Conservation (phyloP, 2,113 vertebrate genomes). For the Salvelinus alpinus region DNA sequence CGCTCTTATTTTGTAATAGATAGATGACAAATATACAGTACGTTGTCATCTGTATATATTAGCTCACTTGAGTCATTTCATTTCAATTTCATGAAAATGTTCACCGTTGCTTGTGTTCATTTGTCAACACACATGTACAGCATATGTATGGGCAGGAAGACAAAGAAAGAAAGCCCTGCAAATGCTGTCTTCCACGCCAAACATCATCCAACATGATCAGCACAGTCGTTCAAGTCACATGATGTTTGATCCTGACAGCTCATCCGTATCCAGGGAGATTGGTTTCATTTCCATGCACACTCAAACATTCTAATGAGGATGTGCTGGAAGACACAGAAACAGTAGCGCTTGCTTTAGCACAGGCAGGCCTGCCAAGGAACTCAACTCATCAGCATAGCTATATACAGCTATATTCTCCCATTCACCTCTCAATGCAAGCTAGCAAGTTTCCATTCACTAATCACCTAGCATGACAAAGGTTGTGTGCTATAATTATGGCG, state of each 20-base stretch:
- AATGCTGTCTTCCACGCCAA: not conserved
- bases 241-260: conserved; percentile 4
- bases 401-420: not conserved
- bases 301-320: not conserved
- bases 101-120: no score
- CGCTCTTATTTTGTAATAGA: not conserved
- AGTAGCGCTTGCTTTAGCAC: not conserved
- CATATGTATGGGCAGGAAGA: not conserved
- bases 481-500: not conserved
- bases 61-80: no score
- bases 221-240: not conserved
- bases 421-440: not conserved
- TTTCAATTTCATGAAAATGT: no score
- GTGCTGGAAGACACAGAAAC: not conserved
- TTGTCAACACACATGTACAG: no score
- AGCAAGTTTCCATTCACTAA: not conserved
- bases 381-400: not conserved
- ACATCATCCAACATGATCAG: not conserved
- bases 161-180: not conserved
- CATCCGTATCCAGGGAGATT: not conserved
- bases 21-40: not conserved
- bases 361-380: not conserved
- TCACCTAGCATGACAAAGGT: not conserved
- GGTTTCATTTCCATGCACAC: not conserved
- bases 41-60: not conserved